phyloP scores from a whole-genome alignment of 2,797 vertebrate genomes.

The Presbytis comata region DNA sequence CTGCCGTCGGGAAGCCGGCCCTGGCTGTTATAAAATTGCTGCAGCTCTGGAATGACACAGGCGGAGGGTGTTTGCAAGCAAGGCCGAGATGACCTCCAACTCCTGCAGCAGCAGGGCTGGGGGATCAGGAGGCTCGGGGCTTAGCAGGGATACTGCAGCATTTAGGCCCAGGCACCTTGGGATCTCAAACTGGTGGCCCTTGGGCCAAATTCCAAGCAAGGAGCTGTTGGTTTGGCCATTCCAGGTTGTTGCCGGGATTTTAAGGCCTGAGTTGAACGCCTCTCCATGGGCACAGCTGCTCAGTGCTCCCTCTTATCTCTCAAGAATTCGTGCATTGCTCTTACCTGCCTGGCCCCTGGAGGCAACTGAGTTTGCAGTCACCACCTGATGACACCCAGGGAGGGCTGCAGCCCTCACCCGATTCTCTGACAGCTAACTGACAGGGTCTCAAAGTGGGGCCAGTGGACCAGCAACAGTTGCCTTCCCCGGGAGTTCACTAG shows the following conservation, averaged over 20 bases:
- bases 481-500: neutral
- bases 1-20: slow-evolving; percentile 90
- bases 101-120: neutral
- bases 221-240: neutral
- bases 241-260: too few species aligned
- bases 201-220: neutral
- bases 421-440: neutral
- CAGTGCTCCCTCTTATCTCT: rapidly evolving
- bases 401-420: rapidly evolving
- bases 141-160: rapidly evolving
- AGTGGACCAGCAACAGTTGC: neutral
- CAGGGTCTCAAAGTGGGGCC: neutral
- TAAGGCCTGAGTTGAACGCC: neutral
- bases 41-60: slow-evolving; percentile 86
- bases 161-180: rapidly evolving
- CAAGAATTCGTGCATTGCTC: rapidly evolving
- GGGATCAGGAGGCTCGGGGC: too few species aligned
- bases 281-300: rapidly evolving
- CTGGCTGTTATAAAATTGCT: slow-evolving; percentile 92
- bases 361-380: neutral
- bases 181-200: neutral
- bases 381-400: neutral
- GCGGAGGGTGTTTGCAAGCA: rapidly evolving
- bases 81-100: neutral
- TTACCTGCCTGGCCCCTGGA: too few species aligned